phyloP scores from a whole-genome alignment of 1,140 invertebrate species.

The Choristoneura fumiferana region DNA sequence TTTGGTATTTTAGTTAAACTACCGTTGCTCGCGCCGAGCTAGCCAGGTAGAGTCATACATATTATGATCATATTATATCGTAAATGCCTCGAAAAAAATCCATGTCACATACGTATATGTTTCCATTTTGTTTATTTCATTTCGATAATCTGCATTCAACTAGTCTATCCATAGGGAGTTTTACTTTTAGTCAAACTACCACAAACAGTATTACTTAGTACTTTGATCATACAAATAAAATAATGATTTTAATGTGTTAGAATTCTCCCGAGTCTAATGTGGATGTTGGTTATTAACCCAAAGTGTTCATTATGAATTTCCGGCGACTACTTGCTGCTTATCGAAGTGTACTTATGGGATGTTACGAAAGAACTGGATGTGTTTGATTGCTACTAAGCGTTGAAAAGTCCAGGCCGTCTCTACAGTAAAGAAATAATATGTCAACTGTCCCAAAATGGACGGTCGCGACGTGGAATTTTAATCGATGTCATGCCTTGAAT shows the following conservation, averaged over 20 bases:
- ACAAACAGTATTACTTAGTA: no score
- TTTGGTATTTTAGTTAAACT: not conserved
- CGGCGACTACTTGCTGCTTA: conserved; percentile 53
- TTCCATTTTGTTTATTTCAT: no score
- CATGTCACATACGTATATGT: no score
- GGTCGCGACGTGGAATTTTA: conserved; percentile 46
- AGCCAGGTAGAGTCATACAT: no score
- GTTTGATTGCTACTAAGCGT: conserved; percentile 6
- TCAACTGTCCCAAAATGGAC: conserved; percentile 35
- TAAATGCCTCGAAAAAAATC: no score
- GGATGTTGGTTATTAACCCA: conserved; percentile 55
- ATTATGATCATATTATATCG: no score
- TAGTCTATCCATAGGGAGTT: no score
- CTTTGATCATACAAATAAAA: conserved; percentile 23
- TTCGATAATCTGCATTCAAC: no score
- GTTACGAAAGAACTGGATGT: conserved; percentile 43
- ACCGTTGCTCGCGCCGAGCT: not conserved
- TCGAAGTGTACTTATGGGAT: conserved; percentile 51
- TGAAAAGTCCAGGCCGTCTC: conserved; percentile 8
- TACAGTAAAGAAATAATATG: conserved; percentile 29
- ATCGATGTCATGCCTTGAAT: conserved; percentile 44
- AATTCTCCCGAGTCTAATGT: conserved; percentile 38
- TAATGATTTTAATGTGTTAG: conserved; percentile 39
- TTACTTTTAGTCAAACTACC: no score
- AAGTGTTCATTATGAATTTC: conserved; percentile 54